Evolutionary conservation across 2,113 vertebrate genomes (phyloP), one percentile per base, ranked within the genome.

Genomic region (Hydropotes inermis): DNA sequence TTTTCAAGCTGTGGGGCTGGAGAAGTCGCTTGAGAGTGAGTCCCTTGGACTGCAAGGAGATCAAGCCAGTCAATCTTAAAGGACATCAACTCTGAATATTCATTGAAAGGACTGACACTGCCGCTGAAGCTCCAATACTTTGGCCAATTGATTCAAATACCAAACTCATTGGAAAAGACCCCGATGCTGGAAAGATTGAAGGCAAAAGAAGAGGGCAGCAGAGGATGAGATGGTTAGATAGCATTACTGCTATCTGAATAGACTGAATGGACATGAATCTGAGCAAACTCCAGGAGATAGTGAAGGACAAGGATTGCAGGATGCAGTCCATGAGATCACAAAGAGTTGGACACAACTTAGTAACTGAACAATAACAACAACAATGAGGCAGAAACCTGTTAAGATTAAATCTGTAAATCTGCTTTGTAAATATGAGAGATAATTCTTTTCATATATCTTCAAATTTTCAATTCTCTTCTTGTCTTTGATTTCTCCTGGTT

Each of bases 391-490:
- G 30, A 78, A 91, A 89, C 52, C 13, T 76, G 39, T 88, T 74
- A 93, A 96, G 45, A 43, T 76, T 76, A 76, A 76, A 76, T 14
- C 36, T 76, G 5, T 43, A 25, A 43, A 43, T 74, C 70, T 47
- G 7, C 25, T 97, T 93, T 95, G 89, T 13, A 85, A 94, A 94
- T 74, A 74, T n/a, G 33, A 94, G 17, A 57, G 43, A 33, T 54
- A 55, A 95, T 84, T 95, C 10, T 83, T 87, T 87, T 54, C 89
- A 87, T 81, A 84, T 92, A 23, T 79, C 28, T 17, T 60, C 21
- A 79, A 36, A 94, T 97, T 76, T 88, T 91, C 39, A 47, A 4
- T 95, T 52, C 17, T 85, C 30, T 76, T 50, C 14, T 17, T 74
- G 1, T 64, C 30, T 89, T 61, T 84, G 50, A 89, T 94, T 88